These are phyloP conservation scores for Myotis pilosus DNA, from an alignment of 2,797 vertebrate species.

Conservation along the genomic window DNA sequence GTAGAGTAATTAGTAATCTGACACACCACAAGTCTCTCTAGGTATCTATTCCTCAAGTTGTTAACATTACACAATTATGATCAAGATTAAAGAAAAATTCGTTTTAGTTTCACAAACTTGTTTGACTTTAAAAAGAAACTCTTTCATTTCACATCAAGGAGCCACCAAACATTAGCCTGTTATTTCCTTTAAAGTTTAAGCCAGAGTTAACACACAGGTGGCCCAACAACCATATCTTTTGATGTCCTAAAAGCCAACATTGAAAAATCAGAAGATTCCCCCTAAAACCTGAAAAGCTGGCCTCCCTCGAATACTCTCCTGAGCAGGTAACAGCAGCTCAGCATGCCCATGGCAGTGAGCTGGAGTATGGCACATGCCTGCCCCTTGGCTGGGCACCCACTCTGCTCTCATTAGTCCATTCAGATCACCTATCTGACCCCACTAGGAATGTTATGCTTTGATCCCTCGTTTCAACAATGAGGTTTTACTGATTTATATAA, in stretches of 20 bases:
- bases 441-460: background rate
- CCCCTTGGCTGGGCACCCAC: no score
- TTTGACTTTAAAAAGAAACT: background rate
- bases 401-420: background rate
- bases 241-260: background rate
- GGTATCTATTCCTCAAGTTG: background rate
- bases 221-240: background rate
- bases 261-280: background rate
- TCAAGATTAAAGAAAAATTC: background rate
- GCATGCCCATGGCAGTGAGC: background rate
- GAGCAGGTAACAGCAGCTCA: background rate
- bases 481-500: background rate
- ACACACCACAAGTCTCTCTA: background rate
- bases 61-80: background rate
- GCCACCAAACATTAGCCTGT: background rate
- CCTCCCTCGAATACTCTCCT: background rate
- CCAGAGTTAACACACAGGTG: background rate
- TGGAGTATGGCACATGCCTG: background rate
- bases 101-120: background rate
- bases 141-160: background rate
- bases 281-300: background rate
- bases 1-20: background rate
- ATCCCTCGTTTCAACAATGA: background rate
- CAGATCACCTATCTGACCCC: background rate
- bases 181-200: background rate